These are phyloP conservation scores for Australoheros facetus DNA, from an alignment of 2,797 vertebrate species.

Conservation along the genomic window DNA sequence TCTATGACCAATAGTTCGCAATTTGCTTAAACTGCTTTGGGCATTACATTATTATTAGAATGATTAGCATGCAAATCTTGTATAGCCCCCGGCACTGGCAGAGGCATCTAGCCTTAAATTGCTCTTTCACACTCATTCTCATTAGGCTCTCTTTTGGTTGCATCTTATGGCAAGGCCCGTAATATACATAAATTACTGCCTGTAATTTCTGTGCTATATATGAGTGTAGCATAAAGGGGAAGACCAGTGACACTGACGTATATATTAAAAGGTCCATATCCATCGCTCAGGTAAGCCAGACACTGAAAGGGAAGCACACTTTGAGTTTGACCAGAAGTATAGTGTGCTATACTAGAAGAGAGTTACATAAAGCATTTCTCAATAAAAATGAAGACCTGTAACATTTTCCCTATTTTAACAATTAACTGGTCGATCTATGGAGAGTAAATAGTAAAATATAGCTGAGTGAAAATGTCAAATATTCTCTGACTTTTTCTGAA, in stretches of 20 bases:
- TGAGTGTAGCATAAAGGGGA: constrained; percentile 59
- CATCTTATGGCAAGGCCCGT: constrained; percentile 81
- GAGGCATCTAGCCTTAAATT: constrained; percentile 82
- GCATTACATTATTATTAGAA: constrained; percentile 86
- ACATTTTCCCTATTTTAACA: background rate
- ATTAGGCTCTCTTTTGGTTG: constrained; percentile 82
- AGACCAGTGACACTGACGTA: constrained; percentile 38
- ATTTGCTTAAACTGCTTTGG: constrained; percentile 81
- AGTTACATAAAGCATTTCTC: background rate
- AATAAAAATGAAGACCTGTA: background rate
- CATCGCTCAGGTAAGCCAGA: background rate
- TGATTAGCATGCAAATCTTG: constrained; percentile 88
- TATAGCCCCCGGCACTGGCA: constrained; percentile 80
- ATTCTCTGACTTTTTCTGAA: background rate
- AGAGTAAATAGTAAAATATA: background rate
- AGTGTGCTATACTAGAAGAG: background rate
- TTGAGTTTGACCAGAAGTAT: background rate
- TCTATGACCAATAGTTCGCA: constrained; percentile 79
- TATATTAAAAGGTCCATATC: constrained; percentile 16
- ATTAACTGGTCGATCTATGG: background rate
- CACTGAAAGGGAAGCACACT: background rate
- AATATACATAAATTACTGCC: constrained; percentile 77
- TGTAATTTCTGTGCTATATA: constrained; percentile 60
- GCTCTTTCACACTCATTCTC: constrained; percentile 84
- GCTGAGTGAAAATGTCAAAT: background rate